These are phyloP conservation scores for Eulacestoma nigropectus DNA, from an alignment of 2,113 vertebrate species.

Conservation along the genomic window DNA sequence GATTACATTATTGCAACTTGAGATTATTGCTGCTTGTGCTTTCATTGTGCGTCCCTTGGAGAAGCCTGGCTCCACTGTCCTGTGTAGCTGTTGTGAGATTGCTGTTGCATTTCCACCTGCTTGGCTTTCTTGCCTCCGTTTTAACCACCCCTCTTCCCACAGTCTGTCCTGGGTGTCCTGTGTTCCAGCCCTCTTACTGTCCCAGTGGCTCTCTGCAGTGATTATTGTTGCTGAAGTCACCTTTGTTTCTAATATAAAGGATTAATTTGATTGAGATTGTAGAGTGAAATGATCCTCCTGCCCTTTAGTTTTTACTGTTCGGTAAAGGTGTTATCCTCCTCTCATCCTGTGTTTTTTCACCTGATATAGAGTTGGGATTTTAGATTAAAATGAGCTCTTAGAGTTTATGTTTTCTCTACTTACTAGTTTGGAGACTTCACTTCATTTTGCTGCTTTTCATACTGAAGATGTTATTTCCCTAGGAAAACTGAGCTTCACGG, in stretches of 20 bases:
- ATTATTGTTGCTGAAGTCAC: not conserved
- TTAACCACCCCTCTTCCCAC: rapidly evolving
- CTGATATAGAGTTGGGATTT: not conserved
- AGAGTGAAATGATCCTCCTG: not conserved
- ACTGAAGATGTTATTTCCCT: not conserved
- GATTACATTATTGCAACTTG: not conserved
- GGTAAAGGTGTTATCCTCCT: not conserved
- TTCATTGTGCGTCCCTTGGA: not conserved
- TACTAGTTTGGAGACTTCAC: not conserved
- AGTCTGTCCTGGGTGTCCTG: not conserved
- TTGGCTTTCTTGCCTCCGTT: not conserved
- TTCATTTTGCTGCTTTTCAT: slow-evolving; percentile 30
- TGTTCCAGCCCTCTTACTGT: not conserved
- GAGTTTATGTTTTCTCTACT: not conserved
- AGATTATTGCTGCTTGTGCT: not conserved
- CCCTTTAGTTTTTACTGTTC: not conserved
- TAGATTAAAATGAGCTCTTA: not conserved
- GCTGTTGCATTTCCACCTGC: not conserved
- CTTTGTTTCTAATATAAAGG: not conserved
- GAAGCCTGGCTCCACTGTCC: not conserved
- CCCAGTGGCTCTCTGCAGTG: not conserved
- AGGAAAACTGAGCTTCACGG: not conserved
- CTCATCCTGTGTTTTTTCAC: not conserved
- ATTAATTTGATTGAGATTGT: not conserved
- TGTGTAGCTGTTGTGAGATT: not conserved